A percentile compares a stretch with the other conserved stretches of the same genome.
These are phyloP conservation scores for Lepidurus apus DNA, from an alignment of 1,140 invertebrate genomes.

Conservation along the genomic window DNA sequence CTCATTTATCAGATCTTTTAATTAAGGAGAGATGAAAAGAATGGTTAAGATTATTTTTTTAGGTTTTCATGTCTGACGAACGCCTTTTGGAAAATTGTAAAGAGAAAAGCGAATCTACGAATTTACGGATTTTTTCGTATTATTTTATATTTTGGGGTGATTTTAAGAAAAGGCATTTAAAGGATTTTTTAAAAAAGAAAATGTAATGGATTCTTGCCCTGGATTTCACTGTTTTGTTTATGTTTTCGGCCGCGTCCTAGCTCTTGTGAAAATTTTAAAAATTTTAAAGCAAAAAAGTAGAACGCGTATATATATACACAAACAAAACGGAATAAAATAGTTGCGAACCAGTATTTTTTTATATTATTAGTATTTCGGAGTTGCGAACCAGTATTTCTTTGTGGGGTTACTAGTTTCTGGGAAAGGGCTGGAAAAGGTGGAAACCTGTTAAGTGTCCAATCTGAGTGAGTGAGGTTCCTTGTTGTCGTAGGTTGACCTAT, in stretches of 20 bases:
- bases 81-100: no score
- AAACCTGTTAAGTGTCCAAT: slow-evolving; percentile 6
- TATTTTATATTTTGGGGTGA: neutral
- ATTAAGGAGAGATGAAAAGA: neutral
- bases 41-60: neutral
- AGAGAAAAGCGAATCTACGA: no score
- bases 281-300: neutral
- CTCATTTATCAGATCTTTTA: neutral
- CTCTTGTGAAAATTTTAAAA: neutral
- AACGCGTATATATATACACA: neutral
- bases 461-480: neutral
- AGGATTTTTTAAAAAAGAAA: no score
- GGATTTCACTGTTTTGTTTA: neutral
- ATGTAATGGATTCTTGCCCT: neutral
- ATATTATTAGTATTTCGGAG: no score
- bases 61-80: no score
- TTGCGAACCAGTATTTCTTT: neutral
- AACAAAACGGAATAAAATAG: neutral
- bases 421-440: neutral
- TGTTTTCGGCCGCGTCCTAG: neutral
- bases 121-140: neutral
- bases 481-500: neutral
- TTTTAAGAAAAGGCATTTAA: neutral
- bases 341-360: neutral
- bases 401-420: no score